These are phyloP conservation scores for Drosophila novamexicana DNA, from an alignment of 1,140 invertebrate genomes.

Conservation along the genomic window DNA sequence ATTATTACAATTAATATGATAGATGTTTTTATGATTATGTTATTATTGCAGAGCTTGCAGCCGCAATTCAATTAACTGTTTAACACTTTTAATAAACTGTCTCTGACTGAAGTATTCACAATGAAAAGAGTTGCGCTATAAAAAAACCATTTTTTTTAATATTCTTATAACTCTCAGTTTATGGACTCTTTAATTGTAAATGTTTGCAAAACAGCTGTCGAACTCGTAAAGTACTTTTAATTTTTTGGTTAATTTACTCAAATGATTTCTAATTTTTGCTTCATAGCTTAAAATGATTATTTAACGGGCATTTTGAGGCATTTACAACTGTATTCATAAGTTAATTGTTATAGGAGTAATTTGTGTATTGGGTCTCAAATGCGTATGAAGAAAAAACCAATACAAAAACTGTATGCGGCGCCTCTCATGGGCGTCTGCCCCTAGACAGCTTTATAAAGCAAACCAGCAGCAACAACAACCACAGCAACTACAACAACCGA, in stretches of 20 bases:
- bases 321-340: conserved; percentile 27
- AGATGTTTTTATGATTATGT: no score
- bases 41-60: no score
- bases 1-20: no score
- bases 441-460: conserved; percentile 65
- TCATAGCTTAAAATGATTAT: neutral
- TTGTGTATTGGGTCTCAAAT: neutral
- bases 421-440: conserved; percentile 36
- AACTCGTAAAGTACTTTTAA: neutral
- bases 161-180: neutral
- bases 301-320: neutral
- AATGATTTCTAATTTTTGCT: conserved; percentile 17
- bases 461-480: conserved; percentile 28
- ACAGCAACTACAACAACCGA: conserved; percentile 4
- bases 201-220: neutral
- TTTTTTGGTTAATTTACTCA: conserved; percentile 21
- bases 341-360: conserved; percentile 26
- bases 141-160: neutral
- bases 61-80: no score
- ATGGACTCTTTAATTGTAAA: neutral
- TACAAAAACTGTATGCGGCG: conserved; percentile 29
- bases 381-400: neutral
- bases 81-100: no score
- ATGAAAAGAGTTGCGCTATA: no score
- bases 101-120: no score